Percentiles rank a stretch among this genome's conserved stretches.
phyloP scores from a whole-genome alignment of 2,888 invertebrate species.

The Crossocerus cetratus region DNA sequence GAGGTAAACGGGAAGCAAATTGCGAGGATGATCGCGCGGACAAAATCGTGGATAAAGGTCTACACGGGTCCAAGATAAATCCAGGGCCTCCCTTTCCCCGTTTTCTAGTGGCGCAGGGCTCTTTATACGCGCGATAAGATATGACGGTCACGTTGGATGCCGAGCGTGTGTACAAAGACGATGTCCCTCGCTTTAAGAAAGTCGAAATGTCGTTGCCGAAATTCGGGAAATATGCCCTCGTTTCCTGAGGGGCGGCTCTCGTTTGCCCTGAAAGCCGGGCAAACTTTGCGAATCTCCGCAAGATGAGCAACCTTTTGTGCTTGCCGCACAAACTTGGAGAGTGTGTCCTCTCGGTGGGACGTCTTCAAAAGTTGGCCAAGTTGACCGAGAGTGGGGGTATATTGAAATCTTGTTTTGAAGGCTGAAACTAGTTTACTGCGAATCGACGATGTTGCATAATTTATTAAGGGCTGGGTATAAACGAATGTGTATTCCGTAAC shows the following conservation, averaged over 20 bases:
- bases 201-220: conserved; percentile 15
- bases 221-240: neutral
- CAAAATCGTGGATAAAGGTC: conserved; percentile 29
- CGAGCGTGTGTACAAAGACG: neutral
- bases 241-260: neutral
- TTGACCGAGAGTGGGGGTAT: no score
- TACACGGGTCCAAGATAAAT: conserved; percentile 32
- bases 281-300: conserved; percentile 15
- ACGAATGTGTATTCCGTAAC: no score
- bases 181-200: neutral
- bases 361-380: no score
- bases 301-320: conserved; percentile 28
- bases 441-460: no score
- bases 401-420: no score
- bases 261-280: conserved; percentile 2
- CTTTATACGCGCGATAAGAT: neutral
- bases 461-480: no score
- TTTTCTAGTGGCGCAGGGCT: conserved; percentile 6
- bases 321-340: conserved; percentile 21
- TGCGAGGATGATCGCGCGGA: conserved; percentile 19
- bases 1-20: conserved; percentile 19
- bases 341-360: neutral
- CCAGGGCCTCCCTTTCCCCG: conserved; percentile 12
- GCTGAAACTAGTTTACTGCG: no score
- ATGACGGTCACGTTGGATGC: neutral